A percentile compares a stretch with the other conserved stretches of the same genome.
phyloP scores from a whole-genome alignment of 2,797 vertebrate species.

The Huso huso region DNA sequence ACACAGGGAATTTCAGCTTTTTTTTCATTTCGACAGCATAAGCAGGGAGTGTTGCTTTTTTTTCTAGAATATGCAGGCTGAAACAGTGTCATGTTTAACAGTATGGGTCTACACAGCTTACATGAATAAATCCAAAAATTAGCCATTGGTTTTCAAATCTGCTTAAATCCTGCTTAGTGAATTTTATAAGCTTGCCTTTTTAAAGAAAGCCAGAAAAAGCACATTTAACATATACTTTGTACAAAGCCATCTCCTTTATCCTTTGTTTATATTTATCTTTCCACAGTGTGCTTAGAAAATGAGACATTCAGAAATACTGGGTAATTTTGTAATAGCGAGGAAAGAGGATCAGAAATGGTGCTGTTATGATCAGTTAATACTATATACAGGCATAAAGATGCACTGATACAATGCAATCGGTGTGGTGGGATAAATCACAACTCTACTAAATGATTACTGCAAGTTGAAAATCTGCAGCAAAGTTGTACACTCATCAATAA shows the following conservation, averaged over 20 bases:
- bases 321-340: too few relatives aligned
- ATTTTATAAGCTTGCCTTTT: background rate
- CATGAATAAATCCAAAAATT: constrained; percentile 37
- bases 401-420: too few relatives aligned
- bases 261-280: constrained; percentile 35
- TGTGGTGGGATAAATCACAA: too few relatives aligned
- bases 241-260: constrained; percentile 38
- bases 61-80: background rate
- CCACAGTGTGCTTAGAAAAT: too few relatives aligned
- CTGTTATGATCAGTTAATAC: too few relatives aligned
- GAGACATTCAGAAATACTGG: too few relatives aligned
- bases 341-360: too few relatives aligned
- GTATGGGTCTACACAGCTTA: constrained; percentile 21
- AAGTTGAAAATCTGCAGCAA: too few relatives aligned
- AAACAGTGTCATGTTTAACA: constrained; percentile 22
- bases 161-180: constrained; percentile 47
- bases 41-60: constrained; percentile 21
- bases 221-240: constrained; percentile 41
- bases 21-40: constrained; percentile 22
- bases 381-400: too few relatives aligned
- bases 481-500: too few relatives aligned
- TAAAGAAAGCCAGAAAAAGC: constrained; percentile 37
- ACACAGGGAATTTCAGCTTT: constrained; percentile 54
- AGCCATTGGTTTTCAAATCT: constrained; percentile 33
- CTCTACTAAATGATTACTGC: too few relatives aligned